Evolutionary conservation across 2,113 vertebrate species (phyloP).

Genomic region (Empidonax alnorum): DNA sequence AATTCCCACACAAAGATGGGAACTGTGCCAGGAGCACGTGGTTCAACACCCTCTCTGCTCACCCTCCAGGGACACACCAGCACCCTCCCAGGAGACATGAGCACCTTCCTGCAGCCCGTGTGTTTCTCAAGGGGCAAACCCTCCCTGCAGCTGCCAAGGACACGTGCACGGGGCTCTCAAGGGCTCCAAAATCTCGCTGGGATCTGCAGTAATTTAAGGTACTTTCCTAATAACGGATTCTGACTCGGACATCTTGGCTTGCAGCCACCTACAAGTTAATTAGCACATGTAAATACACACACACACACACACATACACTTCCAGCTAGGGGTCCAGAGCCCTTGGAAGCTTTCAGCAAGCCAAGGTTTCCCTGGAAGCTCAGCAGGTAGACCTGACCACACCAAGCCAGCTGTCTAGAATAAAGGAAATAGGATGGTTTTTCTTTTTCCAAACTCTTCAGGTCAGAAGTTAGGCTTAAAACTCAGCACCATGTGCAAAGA

Average conservation of each 20-base stretch:
- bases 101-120: background rate
- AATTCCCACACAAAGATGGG: background rate
- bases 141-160: background rate
- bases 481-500: background rate
- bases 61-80: background rate
- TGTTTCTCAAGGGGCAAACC: background rate
- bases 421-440: background rate
- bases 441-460: background rate
- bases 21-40: accelerated
- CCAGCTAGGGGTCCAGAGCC: background rate
- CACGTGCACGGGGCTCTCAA: accelerated
- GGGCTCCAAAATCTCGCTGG: background rate
- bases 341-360: background rate
- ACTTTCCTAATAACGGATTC: constrained; percentile 3
- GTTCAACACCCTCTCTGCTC: accelerated
- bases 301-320: background rate
- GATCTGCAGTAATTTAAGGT: background rate
- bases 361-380: background rate
- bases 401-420: background rate
- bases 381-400: background rate
- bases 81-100: background rate
- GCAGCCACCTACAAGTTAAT: background rate
- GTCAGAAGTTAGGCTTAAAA: background rate
- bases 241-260: background rate
- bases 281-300: background rate